Evolutionary conservation across 2,113 vertebrate species (phyloP), one percentile per base, ranked within the genome.

Genomic region (Sus scrofa): DNA sequence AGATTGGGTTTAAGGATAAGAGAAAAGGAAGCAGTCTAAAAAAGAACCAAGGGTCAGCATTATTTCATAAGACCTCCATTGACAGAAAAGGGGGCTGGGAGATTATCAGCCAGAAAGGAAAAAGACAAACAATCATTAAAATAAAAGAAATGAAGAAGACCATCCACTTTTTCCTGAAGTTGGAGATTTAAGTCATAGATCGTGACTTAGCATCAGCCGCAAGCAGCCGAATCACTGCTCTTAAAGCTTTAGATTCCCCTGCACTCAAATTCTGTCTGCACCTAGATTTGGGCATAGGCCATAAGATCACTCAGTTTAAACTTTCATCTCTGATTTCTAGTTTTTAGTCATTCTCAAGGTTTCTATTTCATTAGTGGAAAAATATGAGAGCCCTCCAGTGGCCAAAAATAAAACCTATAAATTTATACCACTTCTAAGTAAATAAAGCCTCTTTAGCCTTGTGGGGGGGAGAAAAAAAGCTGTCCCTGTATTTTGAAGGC

Each of bases 341-440:
- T 22, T 92, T 37, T 96, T 65, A 77, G 86, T 62, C 62, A 27
- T 15, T 34, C 58, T 91, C 85, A 81, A 86, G 34, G 50, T 90
- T 94, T 93, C 54, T 78, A 8, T 95, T 75, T 91, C 94, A 94
- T 95, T 86, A 86, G 63, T 44, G 68, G 74, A 91, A 90, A 95
- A 93, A 97, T 96, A 74, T 91, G 97, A 84, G 97, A 96, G 98
- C 96, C 97, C 98, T 94, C 98, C 97, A 96, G 98, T 97, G 98
- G 97, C 94, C 97, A 89, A 96, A 95, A 89, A n/a, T 63, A 86
- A 95, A 96, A 94, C 85, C 84, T 71, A 87, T 96, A 93, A 93
- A 95, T 96, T 95, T 27, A 37, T 37, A 65, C 11, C 24, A 50
- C 22, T 62, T 75, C 67, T 56, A 68, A 85, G 56, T 44, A 71